Evolutionary conservation across 2,113 vertebrate genomes (phyloP).

Genomic region (Petroica traversi): DNA sequence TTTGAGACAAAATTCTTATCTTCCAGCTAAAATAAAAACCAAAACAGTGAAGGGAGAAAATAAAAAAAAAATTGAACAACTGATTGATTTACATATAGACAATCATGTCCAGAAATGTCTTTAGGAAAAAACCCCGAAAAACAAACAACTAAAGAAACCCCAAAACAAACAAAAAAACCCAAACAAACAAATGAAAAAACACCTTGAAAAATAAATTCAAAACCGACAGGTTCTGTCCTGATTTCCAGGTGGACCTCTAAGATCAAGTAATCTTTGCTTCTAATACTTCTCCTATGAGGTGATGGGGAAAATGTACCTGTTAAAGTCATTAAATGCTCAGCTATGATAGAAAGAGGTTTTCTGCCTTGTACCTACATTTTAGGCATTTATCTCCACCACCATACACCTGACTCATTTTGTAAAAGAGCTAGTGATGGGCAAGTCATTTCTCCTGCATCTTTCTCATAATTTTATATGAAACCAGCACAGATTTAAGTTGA

Average conservation of each 20-base stretch:
- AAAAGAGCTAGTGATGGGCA: background rate
- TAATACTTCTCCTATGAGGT: background rate
- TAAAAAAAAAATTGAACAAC: accelerated
- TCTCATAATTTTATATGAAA: background rate
- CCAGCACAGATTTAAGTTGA: background rate
- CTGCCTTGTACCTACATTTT: background rate
- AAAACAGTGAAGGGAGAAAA: accelerated
- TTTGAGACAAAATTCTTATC: background rate
- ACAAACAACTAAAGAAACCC: background rate
- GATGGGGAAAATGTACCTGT: background rate
- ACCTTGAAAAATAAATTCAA: background rate
- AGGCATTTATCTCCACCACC: background rate
- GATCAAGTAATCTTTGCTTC: background rate
- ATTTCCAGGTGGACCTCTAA: background rate
- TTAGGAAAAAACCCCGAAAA: background rate
- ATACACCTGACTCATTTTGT: background rate
- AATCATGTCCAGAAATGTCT: background rate
- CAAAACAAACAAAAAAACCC: no score
- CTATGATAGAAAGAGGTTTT: background rate
- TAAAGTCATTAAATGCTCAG: background rate
- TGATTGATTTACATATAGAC: background rate
- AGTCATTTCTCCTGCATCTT: background rate
- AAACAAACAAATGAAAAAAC: background rate
- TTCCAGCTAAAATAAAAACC: background rate
- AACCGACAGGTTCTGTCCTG: background rate